Evolutionary conservation across 2,888 invertebrate species (phyloP).

Genomic region (Yponomeuta malinellus): DNA sequence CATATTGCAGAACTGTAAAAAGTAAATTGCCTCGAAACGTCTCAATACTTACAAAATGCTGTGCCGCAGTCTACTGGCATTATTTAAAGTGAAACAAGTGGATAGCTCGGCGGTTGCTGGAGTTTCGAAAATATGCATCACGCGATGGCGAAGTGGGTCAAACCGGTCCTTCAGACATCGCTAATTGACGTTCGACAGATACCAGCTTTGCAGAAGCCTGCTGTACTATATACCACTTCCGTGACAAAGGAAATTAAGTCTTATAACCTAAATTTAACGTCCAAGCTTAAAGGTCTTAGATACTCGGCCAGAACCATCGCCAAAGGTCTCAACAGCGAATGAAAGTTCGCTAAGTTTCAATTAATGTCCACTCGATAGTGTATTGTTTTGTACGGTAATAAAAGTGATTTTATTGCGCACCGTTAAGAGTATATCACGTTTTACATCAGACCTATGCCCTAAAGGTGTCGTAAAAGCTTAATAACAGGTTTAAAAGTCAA

Average conservation of each 20-base stretch:
- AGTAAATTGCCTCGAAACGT: too few species aligned
- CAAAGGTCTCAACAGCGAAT: conserved; percentile 42
- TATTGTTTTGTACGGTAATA: conserved; percentile 61
- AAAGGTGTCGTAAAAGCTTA: not conserved
- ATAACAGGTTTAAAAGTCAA: not conserved
- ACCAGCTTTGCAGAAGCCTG: conserved; percentile 30
- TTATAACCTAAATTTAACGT: conserved; percentile 37
- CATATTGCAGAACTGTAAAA: too few species aligned
- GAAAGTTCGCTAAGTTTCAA: conserved; percentile 45
- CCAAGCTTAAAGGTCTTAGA: conserved; percentile 36
- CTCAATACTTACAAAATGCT: too few species aligned
- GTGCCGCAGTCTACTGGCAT: not conserved
- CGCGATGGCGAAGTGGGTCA: conserved; percentile 33
- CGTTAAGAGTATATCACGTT: conserved; percentile 60
- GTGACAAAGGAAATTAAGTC: conserved; percentile 34
- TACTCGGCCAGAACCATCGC: conserved; percentile 39
- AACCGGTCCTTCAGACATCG: conserved; percentile 54
- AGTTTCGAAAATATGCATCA: conserved; percentile 13
- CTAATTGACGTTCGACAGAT: conserved; percentile 67
- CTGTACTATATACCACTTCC: conserved; percentile 34
- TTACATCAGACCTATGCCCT: conserved; percentile 45
- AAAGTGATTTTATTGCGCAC: conserved; percentile 69
- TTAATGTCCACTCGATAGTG: conserved; percentile 55
- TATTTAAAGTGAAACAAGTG: not conserved
- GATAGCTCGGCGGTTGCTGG: not conserved